Evolutionary conservation across 2,113 vertebrate genomes (phyloP), one percentile per base, ranked within the genome.

Genomic region (Holacanthus passer): DNA sequence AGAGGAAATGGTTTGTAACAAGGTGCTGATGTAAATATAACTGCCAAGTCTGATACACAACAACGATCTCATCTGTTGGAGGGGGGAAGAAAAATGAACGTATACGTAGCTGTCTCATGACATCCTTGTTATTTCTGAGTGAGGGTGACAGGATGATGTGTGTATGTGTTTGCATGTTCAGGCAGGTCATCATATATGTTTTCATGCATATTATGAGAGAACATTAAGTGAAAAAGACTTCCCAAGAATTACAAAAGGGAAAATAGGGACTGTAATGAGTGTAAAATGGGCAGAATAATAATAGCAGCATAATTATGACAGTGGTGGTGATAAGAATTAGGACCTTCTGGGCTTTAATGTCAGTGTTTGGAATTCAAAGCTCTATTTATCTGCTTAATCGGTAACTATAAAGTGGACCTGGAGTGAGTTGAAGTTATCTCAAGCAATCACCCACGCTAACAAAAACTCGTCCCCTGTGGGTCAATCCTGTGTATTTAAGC

Each of bases 371-470:
- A 9, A 64, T 82, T 70, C 58, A 48, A 39, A 74, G 63, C 53
- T 83, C 73, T 72, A 11, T 59, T 75, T 59, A 78, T 41, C 75
- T 53, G 17, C 65, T 48, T 70, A 74, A 66, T 66, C 62, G 56
- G 5, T 13, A 53, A 62, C 17, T 58, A 32, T 66, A 50, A 78
- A 53, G 22, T 62, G 7, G 29, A 70, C 27, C 71, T 56, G 32
- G 35, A 37, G n/a, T 60, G 60, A 67, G 72, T 66, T 43, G 55
- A 58, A 3, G 9, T 22, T 20, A 29, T 39, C 43, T 53, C 14
- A 56, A 55, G 55, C 47, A 16, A 52, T 53, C 52, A 43, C 31
- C 37, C 22, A 8, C 0, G 17, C 32, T 31, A 35, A 37, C 43
- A 20, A 55, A 64, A 55, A 13, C 20, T 60, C 55, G 17, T 35